A percentile compares a stretch with the other conserved stretches of the same genome.
These are phyloP conservation scores for Andrena dorsata DNA, from an alignment of 2,888 invertebrate species.

Conservation along the genomic window DNA sequence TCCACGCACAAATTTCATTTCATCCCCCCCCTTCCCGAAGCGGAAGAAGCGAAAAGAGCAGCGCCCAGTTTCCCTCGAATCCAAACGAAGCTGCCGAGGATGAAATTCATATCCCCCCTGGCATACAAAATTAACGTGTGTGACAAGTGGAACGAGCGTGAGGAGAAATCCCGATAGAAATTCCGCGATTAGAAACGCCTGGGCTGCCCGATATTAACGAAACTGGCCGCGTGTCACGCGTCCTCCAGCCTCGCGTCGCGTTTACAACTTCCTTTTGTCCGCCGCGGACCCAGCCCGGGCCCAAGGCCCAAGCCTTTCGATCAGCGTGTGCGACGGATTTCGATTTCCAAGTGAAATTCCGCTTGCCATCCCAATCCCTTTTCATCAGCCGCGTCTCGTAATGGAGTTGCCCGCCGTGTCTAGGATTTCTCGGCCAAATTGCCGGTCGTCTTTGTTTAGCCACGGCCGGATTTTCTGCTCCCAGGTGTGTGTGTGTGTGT, in stretches of 20 bases:
- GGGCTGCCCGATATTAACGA: conserved; percentile 4
- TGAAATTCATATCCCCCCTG: background rate
- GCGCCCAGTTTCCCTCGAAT: background rate
- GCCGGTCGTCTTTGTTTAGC: conserved; percentile 52
- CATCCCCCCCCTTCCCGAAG: too few species aligned
- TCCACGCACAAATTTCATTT: too few species aligned
- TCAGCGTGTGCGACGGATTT: conserved; percentile 4
- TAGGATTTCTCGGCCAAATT: conserved; percentile 47
- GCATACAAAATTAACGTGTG: conserved; percentile 24
- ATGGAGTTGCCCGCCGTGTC: conserved; percentile 36
- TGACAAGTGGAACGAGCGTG: conserved; percentile 29
- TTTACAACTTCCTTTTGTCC: background rate
- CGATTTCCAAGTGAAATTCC: conserved; percentile 44
- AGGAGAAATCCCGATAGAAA: conserved; percentile 41
- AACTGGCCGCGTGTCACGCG: conserved; percentile 12
- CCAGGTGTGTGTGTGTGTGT: too few species aligned
- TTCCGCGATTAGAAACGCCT: conserved; percentile 35
- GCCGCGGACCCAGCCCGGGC: background rate
- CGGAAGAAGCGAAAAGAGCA: too few species aligned
- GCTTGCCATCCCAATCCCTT: background rate
- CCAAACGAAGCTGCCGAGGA: background rate
- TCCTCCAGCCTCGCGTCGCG: background rate
- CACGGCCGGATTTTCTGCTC: conserved; percentile 36
- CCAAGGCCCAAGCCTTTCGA: background rate
- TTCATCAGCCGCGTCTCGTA: conserved; percentile 1